A percentile compares a stretch with the other conserved stretches of the same genome.
These are phyloP conservation scores for Platyrinchus mystaceus DNA, from an alignment of 2,797 vertebrate species.

Conservation along the genomic window DNA sequence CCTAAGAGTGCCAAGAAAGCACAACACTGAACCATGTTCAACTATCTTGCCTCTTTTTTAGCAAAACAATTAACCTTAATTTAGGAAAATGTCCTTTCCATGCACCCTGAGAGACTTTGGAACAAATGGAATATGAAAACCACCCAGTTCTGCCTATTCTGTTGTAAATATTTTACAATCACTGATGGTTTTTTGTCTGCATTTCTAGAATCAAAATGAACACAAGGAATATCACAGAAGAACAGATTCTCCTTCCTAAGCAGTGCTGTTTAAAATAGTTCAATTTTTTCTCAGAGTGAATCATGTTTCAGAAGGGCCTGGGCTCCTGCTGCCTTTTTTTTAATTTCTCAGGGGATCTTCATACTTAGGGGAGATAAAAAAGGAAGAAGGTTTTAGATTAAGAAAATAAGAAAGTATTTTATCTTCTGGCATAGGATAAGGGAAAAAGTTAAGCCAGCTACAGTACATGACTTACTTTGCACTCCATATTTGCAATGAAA, in stretches of 20 bases:
- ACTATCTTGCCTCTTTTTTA: not conserved
- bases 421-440: not conserved
- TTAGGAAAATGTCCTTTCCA: not conserved
- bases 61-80: not conserved
- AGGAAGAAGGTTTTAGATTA: not conserved
- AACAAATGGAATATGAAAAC: not conserved
- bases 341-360: not conserved
- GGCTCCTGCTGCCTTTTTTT: not conserved
- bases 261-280: not conserved
- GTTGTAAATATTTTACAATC: not conserved
- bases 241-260: not conserved
- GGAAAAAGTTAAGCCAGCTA: not conserved
- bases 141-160: rapidly evolving
- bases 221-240: not conserved
- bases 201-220: not conserved
- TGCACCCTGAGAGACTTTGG: not conserved
- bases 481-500: not conserved
- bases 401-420: not conserved
- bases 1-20: not conserved
- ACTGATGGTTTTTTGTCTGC: not conserved
- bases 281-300: not conserved
- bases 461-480: not conserved
- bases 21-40: not conserved
- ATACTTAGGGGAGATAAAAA: not conserved
- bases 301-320: not conserved